A percentile compares a stretch with the other conserved stretches of the same genome.
phyloP scores from a whole-genome alignment of 1,140 invertebrate genomes.

The Calycopis cecrops region DNA sequence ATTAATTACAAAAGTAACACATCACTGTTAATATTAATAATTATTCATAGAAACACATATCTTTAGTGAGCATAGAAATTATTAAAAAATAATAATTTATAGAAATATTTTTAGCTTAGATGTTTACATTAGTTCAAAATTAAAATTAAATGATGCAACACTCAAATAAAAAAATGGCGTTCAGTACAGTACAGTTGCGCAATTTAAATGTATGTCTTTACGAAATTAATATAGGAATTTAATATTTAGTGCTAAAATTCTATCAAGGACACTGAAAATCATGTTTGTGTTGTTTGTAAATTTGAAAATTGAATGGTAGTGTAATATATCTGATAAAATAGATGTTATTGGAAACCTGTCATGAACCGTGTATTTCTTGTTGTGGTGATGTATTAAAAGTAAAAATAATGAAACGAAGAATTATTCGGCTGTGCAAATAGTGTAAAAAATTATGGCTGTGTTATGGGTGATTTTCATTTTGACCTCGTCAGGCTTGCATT shows the following conservation, averaged over 20 bases:
- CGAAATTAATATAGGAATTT: conserved; percentile 50
- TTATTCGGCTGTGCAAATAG: conserved; percentile 68
- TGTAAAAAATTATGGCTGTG: conserved; percentile 62
- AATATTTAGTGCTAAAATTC: conserved; percentile 52
- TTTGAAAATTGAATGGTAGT: conserved; percentile 44
- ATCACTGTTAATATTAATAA: too few species aligned
- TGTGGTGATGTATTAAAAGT: conserved; percentile 68
- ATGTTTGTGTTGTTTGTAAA: conserved; percentile 42
- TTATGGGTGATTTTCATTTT: conserved; percentile 66
- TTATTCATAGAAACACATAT: too few species aligned
- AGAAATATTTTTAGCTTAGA: neutral
- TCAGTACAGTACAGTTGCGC: conserved; percentile 71
- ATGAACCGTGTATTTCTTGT: conserved; percentile 71
- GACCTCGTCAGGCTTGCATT: conserved; percentile 51
- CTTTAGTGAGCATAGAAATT: too few species aligned
- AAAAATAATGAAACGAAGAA: conserved; percentile 71
- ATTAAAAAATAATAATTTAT: too few species aligned
- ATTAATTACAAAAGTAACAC: too few species aligned
- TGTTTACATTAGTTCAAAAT: too few species aligned
- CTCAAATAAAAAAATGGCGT: conserved; percentile 67
- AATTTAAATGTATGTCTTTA: conserved; percentile 71
- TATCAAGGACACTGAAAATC: conserved; percentile 45
- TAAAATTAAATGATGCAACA: conserved; percentile 13
- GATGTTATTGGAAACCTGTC: conserved; percentile 52
- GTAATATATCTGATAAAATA: conserved; percentile 30